A percentile compares a stretch with the other conserved stretches of the same genome.
phyloP scores from a whole-genome alignment of 2,797 vertebrate genomes.

The Eulemur rubriventer region DNA sequence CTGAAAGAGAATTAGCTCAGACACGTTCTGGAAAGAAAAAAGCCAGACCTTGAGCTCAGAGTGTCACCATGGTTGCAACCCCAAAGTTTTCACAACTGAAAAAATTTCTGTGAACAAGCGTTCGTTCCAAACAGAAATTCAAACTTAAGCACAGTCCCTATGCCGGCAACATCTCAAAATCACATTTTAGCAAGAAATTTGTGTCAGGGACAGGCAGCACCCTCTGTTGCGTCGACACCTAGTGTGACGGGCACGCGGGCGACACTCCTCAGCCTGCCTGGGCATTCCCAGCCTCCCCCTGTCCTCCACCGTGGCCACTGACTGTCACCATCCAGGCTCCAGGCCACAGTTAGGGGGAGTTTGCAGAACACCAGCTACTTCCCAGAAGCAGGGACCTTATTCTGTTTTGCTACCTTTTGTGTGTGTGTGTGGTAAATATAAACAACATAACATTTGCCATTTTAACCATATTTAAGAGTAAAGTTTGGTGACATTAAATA shows the following conservation, averaged over 20 bases:
- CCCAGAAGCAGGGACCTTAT: not conserved
- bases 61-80: not conserved
- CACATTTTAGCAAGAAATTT: not conserved
- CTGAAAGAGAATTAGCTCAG: not conserved
- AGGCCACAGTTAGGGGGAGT: too few relatives aligned
- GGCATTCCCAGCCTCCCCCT: not conserved
- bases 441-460: not conserved
- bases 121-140: slow-evolving; percentile 15
- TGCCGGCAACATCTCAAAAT: not conserved
- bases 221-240: not conserved
- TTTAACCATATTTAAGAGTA: not conserved
- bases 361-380: not conserved
- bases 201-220: not conserved
- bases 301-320: not conserved
- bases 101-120: not conserved
- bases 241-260: not conserved
- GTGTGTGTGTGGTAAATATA: not conserved
- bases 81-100: not conserved
- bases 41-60: not conserved
- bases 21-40: slow-evolving; percentile 2
- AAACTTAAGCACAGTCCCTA: not conserved
- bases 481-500: not conserved
- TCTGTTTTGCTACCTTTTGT: not conserved
- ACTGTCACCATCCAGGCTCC: not conserved
- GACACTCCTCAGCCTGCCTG: not conserved